Base-by-base conservation (phyloP, 2,797 vertebrate genomes). In the Onychomys torridus region DNA sequence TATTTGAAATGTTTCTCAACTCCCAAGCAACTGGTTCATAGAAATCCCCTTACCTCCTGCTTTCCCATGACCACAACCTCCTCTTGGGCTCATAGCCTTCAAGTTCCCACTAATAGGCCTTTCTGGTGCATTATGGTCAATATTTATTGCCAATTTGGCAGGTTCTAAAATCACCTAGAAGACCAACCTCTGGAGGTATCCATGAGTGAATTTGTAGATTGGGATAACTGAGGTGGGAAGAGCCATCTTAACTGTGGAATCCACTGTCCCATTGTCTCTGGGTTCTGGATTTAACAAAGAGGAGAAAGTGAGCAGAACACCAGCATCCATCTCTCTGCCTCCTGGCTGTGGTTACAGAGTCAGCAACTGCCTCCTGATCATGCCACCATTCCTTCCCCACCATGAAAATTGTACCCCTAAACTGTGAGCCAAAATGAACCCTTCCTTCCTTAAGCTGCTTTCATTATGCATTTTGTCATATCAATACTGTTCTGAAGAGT, bases 41-140 rank as follows among this genome's bases (percentile, higher is more conserved):
- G 34, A 65, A 79, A 43, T 43, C 25, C 2, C 69, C 19, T 14
- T 61, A 5, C 29, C 55, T 82, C 40, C 9, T 21, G 75, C 37
- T 57, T 55, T 88, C 32, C 16, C 17, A 84, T 12, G 6, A 0
- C 49, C 7, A 13, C 10, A 2, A 65, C 7, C 29, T 88, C 52
- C 12, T 52, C 13, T 46, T 67, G 25, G 79, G 3, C 49, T 69
- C 57, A 71, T 1, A 75, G 34, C 40, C 49, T 94, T 4, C 17
- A 76, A 49, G 16, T 8, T 49, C 32, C 2, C 10, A 69, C 23
- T 61, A 49, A 29, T 49, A 73, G 57, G 55, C 32, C n/a, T 61
- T 27, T 0, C 0, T 52, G 0, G 6, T 32, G 29, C 10, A 46
- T 52, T 65, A 65, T 46, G 29, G 17, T 1, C 34, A 46, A 43